These are phyloP conservation scores for Isurus oxyrinchus DNA, from an alignment of 2,113 vertebrate genomes.

Conservation along the genomic window DNA sequence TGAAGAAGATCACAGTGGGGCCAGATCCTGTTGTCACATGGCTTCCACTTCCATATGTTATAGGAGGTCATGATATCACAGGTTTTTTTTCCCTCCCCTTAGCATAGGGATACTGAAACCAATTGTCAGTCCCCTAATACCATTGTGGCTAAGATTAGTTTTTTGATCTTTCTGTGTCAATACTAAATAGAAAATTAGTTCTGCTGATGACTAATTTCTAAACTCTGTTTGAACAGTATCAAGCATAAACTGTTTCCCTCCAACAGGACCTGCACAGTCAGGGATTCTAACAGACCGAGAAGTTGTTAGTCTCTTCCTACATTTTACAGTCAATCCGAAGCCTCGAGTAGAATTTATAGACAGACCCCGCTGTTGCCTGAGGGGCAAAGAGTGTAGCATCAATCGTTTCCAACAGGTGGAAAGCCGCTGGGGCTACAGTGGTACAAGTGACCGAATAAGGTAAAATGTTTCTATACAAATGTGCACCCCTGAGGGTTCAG, in stretches of 20 bases:
- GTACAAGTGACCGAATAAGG: constrained; percentile 93
- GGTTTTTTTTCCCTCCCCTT: not conserved
- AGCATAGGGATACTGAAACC: not conserved
- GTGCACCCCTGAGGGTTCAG: not conserved
- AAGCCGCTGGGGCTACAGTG: constrained; percentile 97
- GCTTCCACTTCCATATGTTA: not conserved
- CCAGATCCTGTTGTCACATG: not conserved
- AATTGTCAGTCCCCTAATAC: not conserved
- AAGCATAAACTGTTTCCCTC: not conserved
- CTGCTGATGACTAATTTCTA: not conserved
- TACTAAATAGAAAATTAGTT: not conserved
- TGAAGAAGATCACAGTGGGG: not conserved
- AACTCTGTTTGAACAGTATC: not conserved
- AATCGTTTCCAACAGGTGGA: constrained; percentile 94
- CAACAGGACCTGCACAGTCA: constrained; percentile 85
- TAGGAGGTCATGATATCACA: not conserved
- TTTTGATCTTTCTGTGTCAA: not conserved
- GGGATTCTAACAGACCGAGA: constrained; percentile 88
- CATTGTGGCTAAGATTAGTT: not conserved
- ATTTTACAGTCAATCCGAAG: constrained; percentile 95
- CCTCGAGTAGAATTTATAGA: constrained; percentile 92
- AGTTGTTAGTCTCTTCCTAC: constrained; percentile 91
- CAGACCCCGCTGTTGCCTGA: constrained; percentile 87
- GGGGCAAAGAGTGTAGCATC: constrained; percentile 93
- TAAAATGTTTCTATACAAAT: constrained; percentile 44